Conservation (phyloP, 2,113 vertebrate genomes). For the Oncorhynchus masou region DNA sequence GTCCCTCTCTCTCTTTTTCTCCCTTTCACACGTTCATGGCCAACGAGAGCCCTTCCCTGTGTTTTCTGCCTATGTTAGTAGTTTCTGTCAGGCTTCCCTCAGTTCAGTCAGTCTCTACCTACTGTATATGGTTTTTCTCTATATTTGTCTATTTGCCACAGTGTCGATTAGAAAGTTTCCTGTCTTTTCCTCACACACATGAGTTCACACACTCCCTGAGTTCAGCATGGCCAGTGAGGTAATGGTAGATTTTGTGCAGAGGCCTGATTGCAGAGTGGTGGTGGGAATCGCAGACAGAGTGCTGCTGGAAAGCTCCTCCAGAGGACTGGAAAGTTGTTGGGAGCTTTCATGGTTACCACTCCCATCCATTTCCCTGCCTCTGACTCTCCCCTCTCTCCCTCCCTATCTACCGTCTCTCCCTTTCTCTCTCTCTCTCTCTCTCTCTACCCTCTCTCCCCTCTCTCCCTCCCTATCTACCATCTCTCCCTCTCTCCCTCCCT, state of each 20-base stretch:
- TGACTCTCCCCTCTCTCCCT: no score
- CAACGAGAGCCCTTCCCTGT: not conserved
- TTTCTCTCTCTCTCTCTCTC: no score
- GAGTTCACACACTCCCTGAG: not conserved
- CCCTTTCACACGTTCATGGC: not conserved
- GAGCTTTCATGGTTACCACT: not conserved
- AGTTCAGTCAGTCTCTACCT: not conserved
- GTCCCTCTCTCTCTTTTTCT: not conserved
- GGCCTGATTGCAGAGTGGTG: not conserved
- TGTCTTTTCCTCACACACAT: not conserved
- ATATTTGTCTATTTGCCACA: no score
- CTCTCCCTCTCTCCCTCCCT: no score
- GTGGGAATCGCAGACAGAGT: not conserved
- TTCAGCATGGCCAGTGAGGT: not conserved
- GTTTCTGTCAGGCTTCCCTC: not conserved
- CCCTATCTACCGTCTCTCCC: no score
- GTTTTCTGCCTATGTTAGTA: not conserved
- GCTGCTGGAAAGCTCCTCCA: not conserved
- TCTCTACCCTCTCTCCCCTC: no score
- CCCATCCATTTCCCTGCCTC: not conserved
- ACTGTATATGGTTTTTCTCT: not conserved
- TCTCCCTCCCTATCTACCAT: no score
- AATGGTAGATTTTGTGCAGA: constrained; percentile 2
- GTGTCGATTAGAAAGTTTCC: no score
- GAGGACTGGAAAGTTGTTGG: no score